Conservation (phyloP, 1,140 invertebrate genomes). For the Hylyphantes graminicola region DNA sequence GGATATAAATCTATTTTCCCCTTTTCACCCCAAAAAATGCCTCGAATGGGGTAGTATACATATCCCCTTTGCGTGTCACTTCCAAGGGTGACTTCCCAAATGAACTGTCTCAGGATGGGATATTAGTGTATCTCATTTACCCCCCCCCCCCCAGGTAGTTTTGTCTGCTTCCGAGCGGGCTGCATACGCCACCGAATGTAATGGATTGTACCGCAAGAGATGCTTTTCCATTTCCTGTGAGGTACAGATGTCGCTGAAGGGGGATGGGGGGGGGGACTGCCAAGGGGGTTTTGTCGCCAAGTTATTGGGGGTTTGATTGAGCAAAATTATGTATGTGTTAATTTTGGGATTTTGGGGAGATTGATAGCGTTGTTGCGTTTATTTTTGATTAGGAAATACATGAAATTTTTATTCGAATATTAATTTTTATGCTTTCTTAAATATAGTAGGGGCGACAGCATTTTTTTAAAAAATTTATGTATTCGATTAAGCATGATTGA, state of each 20-base stretch:
- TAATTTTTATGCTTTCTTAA: no score
- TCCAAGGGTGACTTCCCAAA: neutral
- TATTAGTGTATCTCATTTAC: neutral
- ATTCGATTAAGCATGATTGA: no score
- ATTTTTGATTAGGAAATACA: no score
- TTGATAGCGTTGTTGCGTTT: no score
- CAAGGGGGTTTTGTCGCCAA: no score
- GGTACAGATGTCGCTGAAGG: neutral
- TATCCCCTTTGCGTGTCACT: slow-evolving; percentile 23
- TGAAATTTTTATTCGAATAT: no score
- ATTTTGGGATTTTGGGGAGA: no score
- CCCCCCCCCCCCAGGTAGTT: slow-evolving; percentile 19
- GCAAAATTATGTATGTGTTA: no score
- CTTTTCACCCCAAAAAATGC: neutral
- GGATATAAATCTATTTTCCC: slow-evolving; percentile 4
- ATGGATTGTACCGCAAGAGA: slow-evolving; percentile 49
- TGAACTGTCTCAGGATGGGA: neutral
- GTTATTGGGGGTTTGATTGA: no score
- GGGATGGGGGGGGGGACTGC: neutral
- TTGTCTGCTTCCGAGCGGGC: slow-evolving; percentile 18
- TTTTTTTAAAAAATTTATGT: no score
- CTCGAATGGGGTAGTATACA: neutral
- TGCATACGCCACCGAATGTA: slow-evolving; percentile 46
- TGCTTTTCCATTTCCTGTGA: slow-evolving; percentile 45
- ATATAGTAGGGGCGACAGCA: no score